A percentile compares a stretch with the other conserved stretches of the same genome.
Evolutionary conservation across 1,140 invertebrate genomes (phyloP).

Genomic region (Samia ricini): DNA sequence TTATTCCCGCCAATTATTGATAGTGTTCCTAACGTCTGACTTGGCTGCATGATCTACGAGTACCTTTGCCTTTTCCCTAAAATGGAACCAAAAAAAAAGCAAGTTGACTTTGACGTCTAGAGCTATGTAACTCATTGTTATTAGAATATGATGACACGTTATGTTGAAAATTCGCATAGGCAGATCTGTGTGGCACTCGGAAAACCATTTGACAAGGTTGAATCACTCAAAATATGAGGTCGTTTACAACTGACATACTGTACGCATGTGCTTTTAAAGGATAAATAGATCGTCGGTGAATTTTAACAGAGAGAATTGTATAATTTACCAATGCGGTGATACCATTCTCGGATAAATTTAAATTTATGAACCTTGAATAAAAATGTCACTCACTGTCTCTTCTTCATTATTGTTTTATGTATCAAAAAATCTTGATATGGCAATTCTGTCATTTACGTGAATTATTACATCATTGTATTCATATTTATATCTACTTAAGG

Average conservation of each 20-base stretch:
- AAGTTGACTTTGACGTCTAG: constrained; percentile 15
- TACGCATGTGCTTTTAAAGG: constrained; percentile 12
- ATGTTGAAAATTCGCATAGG: constrained; percentile 27
- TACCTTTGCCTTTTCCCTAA: no score
- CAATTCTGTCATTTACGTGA: background rate
- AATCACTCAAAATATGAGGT: constrained; percentile 13
- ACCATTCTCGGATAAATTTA: background rate
- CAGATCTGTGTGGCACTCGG: constrained; percentile 21
- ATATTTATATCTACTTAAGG: background rate
- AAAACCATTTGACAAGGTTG: constrained; percentile 26
- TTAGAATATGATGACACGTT: constrained; percentile 29
- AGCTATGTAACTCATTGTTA: constrained; percentile 25
- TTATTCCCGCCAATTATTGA: no score
- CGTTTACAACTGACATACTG: constrained; percentile 6
- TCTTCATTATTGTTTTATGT: background rate
- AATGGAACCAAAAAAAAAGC: no score
- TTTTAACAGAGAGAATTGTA: background rate
- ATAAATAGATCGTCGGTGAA: constrained; percentile 7
- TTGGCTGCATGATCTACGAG: no score
- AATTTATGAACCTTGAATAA: background rate
- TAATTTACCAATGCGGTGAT: background rate
- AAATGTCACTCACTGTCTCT: background rate
- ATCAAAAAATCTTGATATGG: background rate
- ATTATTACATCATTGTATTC: background rate
- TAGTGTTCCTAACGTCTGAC: no score